Evolutionary conservation across 2,797 vertebrate species (phyloP).

Genomic region (Dallia pectoralis): DNA sequence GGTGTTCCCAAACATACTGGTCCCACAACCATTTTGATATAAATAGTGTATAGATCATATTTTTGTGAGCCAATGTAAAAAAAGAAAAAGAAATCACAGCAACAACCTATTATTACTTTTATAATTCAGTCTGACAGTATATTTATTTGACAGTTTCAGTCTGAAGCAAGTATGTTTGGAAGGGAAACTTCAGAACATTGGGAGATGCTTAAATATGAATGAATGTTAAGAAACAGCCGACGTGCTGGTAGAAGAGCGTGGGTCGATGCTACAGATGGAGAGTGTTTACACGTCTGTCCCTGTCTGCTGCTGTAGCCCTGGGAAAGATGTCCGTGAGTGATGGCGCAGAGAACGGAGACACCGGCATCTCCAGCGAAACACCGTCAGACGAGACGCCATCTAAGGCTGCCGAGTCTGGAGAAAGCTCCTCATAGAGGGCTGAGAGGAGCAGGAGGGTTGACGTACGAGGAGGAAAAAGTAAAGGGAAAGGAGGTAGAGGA

Average conservation of each 20-base stretch:
- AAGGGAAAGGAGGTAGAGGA: slow-evolving; percentile 11
- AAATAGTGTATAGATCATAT: too few relatives aligned
- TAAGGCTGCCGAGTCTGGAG: slow-evolving; percentile 76
- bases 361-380: slow-evolving; percentile 76
- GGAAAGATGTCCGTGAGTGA: slow-evolving; percentile 85
- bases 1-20: too few relatives aligned
- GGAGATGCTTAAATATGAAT: not conserved
- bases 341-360: slow-evolving; percentile 84
- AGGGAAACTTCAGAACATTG: too few relatives aligned
- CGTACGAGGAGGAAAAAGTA: slow-evolving; percentile 1
- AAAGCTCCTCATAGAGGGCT: slow-evolving; percentile 77
- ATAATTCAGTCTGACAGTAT: too few relatives aligned
- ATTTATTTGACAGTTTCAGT: too few relatives aligned
- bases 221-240: not conserved
- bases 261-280: not conserved
- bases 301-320: slow-evolving; percentile 71
- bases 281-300: too few relatives aligned
- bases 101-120: too few relatives aligned
- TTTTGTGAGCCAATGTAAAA: too few relatives aligned
- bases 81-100: too few relatives aligned
- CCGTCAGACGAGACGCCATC: slow-evolving; percentile 78
- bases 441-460: not conserved
- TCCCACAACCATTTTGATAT: too few relatives aligned
- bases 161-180: too few relatives aligned
- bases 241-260: not conserved